Evolutionary conservation across 2,797 vertebrate genomes (phyloP).

Genomic region (Lacerta agilis): DNA sequence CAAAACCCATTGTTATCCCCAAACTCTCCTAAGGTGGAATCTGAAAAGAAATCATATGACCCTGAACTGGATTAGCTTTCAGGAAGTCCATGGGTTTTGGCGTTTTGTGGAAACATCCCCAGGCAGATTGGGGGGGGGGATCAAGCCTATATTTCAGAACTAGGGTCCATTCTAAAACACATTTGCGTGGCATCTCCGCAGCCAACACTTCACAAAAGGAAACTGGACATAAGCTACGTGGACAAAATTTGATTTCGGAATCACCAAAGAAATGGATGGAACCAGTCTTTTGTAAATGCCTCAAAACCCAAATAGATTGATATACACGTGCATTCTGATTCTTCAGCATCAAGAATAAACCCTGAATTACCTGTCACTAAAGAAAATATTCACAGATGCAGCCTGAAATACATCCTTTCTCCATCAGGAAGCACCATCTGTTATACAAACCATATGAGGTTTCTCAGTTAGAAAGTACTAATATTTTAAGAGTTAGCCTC

Average conservation of each 20-base stretch:
- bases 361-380: slow-evolving; percentile 38
- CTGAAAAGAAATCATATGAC: slow-evolving; percentile 81
- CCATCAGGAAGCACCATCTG: slow-evolving; percentile 20
- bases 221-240: slow-evolving; percentile 57
- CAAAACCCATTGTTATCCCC: slow-evolving; percentile 78
- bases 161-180: slow-evolving; percentile 69
- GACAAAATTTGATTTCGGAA: slow-evolving; percentile 67
- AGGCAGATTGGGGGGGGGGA: slow-evolving; percentile 71
- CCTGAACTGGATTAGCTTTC: slow-evolving; percentile 82
- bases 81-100: slow-evolving; percentile 81
- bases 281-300: slow-evolving; percentile 56
- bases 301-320: slow-evolving; percentile 53
- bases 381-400: slow-evolving; percentile 53
- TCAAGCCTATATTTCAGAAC: slow-evolving; percentile 74
- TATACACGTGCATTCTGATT: slow-evolving; percentile 19
- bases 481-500: background rate
- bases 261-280: slow-evolving; percentile 56
- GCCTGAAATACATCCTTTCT: slow-evolving; percentile 63
- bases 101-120: slow-evolving; percentile 76
- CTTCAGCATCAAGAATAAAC: slow-evolving; percentile 26
- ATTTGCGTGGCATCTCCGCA: slow-evolving; percentile 68
- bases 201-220: slow-evolving; percentile 50
- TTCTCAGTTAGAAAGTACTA: background rate
- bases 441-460: slow-evolving; percentile 26
- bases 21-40: slow-evolving; percentile 79